These are phyloP conservation scores for Myiozetetes cayanensis DNA, from an alignment of 2,113 vertebrate genomes.

Conservation along the genomic window DNA sequence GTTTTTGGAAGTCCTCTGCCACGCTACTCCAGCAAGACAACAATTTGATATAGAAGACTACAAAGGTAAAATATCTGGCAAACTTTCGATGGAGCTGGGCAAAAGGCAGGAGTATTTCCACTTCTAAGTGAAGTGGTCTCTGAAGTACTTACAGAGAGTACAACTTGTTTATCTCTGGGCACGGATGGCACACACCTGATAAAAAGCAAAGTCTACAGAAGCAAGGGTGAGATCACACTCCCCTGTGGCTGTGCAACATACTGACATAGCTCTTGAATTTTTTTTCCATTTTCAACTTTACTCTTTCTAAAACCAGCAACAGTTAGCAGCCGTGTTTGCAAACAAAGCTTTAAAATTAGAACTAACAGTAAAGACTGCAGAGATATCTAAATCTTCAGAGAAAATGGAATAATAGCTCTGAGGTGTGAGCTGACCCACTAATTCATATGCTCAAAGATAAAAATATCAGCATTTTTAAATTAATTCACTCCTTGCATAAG, in stretches of 20 bases:
- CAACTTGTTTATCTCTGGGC: not conserved
- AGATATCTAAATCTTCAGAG: not conserved
- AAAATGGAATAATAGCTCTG: constrained; percentile 39
- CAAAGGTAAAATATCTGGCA: not conserved
- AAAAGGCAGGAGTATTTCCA: not conserved
- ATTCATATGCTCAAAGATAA: constrained; percentile 27
- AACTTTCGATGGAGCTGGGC: not conserved
- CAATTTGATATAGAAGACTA: not conserved
- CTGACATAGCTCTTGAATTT: not conserved
- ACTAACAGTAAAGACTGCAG: not conserved
- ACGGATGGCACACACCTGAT: not conserved
- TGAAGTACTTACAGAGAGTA: not conserved
- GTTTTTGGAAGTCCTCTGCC: not conserved
- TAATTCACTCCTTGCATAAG: not conserved
- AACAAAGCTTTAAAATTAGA: constrained; percentile 27
- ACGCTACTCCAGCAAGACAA: not conserved
- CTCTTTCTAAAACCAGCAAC: not conserved
- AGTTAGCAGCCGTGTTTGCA: not conserved
- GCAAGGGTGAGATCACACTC: not conserved
- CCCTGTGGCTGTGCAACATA: not conserved
- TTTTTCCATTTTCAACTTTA: not conserved
- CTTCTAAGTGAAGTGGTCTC: not conserved
- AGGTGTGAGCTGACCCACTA: constrained; percentile 56
- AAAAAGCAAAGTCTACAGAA: not conserved
- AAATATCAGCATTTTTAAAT: constrained; percentile 26